These are phyloP conservation scores for Ecliptopera silaceata DNA, from an alignment of 2,888 invertebrate species.

Conservation along the genomic window DNA sequence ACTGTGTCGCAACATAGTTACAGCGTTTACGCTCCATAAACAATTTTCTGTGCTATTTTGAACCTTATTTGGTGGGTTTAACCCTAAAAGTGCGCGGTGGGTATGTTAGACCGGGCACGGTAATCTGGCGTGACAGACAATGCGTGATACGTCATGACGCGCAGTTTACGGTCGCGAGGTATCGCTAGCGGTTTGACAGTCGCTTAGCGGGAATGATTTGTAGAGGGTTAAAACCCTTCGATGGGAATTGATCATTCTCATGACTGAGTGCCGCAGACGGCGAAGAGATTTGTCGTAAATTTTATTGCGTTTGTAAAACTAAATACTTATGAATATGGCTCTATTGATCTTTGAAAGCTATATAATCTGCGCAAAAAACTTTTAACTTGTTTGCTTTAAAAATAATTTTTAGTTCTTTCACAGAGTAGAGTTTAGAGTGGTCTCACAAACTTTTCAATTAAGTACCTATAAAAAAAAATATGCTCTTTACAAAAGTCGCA, in stretches of 20 bases:
- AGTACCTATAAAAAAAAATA: too few species aligned
- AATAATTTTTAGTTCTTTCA: too few species aligned
- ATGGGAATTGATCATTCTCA: constrained; percentile 46
- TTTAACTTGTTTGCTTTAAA: too few species aligned
- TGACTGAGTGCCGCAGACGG: constrained; percentile 31
- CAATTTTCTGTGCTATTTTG: constrained; percentile 17
- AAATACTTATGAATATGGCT: constrained; percentile 3
- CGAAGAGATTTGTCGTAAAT: constrained; percentile 21
- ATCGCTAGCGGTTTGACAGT: constrained; percentile 73
- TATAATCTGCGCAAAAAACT: neutral
- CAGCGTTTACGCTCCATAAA: constrained; percentile 16
- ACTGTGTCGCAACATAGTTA: constrained; percentile 77
- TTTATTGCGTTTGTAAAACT: constrained; percentile 1
- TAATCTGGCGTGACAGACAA: constrained; percentile 58
- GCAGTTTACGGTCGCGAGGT: constrained; percentile 71
- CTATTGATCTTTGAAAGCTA: constrained; percentile 5
- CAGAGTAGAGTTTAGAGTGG: too few species aligned
- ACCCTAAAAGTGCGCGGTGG: constrained; percentile 31
- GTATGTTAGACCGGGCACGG: constrained; percentile 37
- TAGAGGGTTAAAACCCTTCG: constrained; percentile 58
- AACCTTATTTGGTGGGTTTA: constrained; percentile 40
- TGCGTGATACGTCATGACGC: constrained; percentile 73
- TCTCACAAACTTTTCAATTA: too few species aligned
- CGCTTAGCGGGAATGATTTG: constrained; percentile 75
- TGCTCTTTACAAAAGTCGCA: too few species aligned